These are phyloP conservation scores for Turnix velox DNA, from an alignment of 2,113 vertebrate genomes.

Conservation along the genomic window DNA sequence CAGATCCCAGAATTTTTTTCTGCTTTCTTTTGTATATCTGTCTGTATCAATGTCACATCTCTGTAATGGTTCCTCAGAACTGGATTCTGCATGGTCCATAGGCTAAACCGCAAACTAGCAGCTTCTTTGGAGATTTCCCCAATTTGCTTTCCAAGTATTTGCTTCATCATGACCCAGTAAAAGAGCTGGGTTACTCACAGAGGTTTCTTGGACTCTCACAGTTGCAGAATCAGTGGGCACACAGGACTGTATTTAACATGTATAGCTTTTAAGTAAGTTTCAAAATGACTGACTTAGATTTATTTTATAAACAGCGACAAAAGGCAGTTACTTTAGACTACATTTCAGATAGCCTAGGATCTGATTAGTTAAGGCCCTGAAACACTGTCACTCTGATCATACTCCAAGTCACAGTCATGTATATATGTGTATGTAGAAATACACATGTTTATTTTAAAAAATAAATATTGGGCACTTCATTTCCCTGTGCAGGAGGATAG, in stretches of 20 bases:
- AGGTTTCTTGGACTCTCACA: not conserved
- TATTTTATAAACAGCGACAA: not conserved
- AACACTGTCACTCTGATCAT: not conserved
- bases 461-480: not conserved
- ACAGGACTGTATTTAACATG: not conserved
- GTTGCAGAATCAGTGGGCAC: not conserved
- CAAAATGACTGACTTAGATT: not conserved
- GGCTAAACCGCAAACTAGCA: not conserved
- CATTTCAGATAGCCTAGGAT: not conserved
- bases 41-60: not conserved
- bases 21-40: not conserved
- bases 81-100: not conserved
- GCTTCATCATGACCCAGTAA: not conserved
- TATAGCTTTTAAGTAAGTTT: not conserved
- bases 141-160: not conserved
- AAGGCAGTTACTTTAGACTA: not conserved
- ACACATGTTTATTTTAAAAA: not conserved
- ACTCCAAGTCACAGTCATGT: not conserved
- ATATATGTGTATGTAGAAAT: not conserved
- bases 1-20: not conserved
- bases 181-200: not conserved
- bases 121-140: not conserved
- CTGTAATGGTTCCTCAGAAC: not conserved
- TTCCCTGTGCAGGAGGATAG: not conserved
- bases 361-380: not conserved